Conservation (phyloP, 2,888 invertebrate species). For the Drosophila melanosoma region DNA sequence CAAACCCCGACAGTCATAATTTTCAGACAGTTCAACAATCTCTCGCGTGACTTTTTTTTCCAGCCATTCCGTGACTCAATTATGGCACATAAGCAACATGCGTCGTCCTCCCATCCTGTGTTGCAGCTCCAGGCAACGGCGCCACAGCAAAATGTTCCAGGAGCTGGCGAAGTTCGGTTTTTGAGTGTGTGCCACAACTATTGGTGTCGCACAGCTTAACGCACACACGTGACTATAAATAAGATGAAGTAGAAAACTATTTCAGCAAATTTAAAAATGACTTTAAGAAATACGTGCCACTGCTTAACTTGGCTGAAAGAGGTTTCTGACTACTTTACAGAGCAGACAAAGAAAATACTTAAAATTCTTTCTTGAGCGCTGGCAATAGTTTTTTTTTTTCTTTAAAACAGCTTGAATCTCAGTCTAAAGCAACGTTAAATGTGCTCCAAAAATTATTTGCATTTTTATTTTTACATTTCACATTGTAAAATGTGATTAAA, state of each 20-base stretch:
- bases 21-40: constrained; percentile 70
- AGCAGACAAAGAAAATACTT: constrained; percentile 1
- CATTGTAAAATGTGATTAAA: background rate
- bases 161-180: constrained; percentile 3
- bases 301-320: constrained; percentile 13
- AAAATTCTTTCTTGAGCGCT: background rate
- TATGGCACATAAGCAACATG: constrained; percentile 54
- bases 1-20: constrained; percentile 62
- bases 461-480: too few relatives aligned
- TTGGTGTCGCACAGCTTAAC: background rate
- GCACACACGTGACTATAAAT: constrained; percentile 44
- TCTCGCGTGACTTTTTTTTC: constrained; percentile 69
- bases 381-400: background rate
- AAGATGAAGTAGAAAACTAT: constrained; percentile 23
- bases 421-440: background rate
- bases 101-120: constrained; percentile 28
- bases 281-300: constrained; percentile 16
- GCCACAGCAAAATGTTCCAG: constrained; percentile 11
- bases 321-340: background rate
- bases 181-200: background rate
- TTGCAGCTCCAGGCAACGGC: constrained; percentile 19
- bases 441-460: background rate
- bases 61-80: constrained; percentile 69
- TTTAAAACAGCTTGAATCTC: background rate
- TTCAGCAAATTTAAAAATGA: constrained; percentile 57